A percentile compares a stretch with the other conserved stretches of the same genome.
These are phyloP conservation scores for Agelaius phoeniceus DNA, from an alignment of 2,113 vertebrate genomes.

Conservation along the genomic window DNA sequence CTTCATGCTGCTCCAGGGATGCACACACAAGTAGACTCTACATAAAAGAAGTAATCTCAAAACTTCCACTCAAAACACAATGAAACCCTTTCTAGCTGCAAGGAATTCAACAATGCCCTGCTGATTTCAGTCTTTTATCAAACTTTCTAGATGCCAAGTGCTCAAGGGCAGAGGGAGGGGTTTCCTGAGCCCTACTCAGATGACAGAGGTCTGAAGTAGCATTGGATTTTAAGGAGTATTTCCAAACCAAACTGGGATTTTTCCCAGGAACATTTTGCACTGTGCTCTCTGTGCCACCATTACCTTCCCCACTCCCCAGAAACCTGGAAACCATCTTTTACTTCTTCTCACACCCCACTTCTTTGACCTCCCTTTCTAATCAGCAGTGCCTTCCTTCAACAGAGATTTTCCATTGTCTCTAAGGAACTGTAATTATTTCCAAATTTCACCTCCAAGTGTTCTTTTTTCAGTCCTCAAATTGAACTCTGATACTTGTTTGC, in stretches of 20 bases:
- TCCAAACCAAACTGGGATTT: background rate
- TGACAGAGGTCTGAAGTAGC: background rate
- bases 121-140: background rate
- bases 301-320: background rate
- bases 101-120: background rate
- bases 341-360: background rate
- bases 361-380: background rate
- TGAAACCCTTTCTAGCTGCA: background rate
- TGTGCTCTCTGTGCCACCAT: background rate
- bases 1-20: background rate
- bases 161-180: background rate
- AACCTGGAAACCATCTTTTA: background rate
- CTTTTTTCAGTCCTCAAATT: background rate
- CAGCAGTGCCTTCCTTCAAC: background rate
- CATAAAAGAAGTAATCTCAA: background rate
- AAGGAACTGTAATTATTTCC: background rate
- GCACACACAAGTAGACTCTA: background rate
- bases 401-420: background rate
- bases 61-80: background rate
- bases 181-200: background rate
- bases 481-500: background rate
- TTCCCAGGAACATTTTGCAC: background rate
- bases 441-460: background rate
- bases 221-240: background rate
- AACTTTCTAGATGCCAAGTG: background rate